Base-by-base conservation (phyloP, 2,797 vertebrate species). In the Antennarius maculatus region DNA sequence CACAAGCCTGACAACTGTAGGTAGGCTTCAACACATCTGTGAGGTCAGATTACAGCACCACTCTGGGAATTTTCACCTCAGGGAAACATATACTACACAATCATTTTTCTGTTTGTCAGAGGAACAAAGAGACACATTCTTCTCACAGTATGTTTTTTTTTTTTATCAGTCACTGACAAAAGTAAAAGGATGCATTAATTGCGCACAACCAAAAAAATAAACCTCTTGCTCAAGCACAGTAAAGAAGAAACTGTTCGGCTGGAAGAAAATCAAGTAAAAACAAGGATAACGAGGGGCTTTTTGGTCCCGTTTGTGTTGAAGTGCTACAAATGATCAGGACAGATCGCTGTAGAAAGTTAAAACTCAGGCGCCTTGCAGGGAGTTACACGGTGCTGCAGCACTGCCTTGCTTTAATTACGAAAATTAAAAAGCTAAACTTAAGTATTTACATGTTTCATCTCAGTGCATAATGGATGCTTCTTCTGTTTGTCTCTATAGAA, bases 221-320 rank as follows among this genome's bases (percentile, higher is more conserved):
- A 34, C 31, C 12, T 8, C 47, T n/a, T 46, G n/a, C 45, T 53
- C 6, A 43, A 29, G 47, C 39, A 66, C 53, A 55, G 60, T 7
- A 79, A 80, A 58, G 37, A 48, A 61, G 54, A 61, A 7, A 70
- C 52, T 66, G 76, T 76, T 51, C 61, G 80, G 61, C 72, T 72
- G 69, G 46, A 82, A 67, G 46, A 66, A 79, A 71, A 68, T 75
- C 74, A 81, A 80, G 76, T 74, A 67, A 66, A 46, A 79, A 78
- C 23, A 48, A 59, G 29, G 34, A 74, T 28, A 71, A 54, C 29
- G 41, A 69, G 17, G 13, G 42, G 63, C 28, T 88, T 81, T 42
- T 87, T 76, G 85, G 69, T 71, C 66, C 77, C 68, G 53, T 71
- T 79, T 80, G 66, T 65, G 49, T 88, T 70, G 71, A 74, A 86